A percentile compares a stretch with the other conserved stretches of the same genome.
phyloP scores from a whole-genome alignment of 2,797 vertebrate genomes.

The Tinamus major region DNA sequence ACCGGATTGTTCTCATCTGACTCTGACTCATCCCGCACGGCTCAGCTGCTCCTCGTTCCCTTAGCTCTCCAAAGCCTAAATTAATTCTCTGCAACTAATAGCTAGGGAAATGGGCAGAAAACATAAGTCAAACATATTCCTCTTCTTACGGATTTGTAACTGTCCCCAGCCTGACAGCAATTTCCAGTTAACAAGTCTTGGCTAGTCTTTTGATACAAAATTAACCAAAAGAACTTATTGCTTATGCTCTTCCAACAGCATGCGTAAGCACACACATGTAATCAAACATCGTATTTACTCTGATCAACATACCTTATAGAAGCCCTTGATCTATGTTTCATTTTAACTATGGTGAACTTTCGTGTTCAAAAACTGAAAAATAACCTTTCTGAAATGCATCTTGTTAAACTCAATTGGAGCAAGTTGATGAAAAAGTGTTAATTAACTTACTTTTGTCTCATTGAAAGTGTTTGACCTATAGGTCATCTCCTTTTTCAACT shows the following conservation, averaged over 20 bases:
- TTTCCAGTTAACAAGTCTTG: background rate
- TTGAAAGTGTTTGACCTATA: conserved; percentile 60
- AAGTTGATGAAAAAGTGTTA: conserved; percentile 60
- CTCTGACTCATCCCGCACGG: background rate
- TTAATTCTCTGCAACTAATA: background rate
- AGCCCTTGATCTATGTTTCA: background rate
- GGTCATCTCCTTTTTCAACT: conserved; percentile 26
- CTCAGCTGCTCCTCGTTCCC: background rate
- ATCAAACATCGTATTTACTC: background rate
- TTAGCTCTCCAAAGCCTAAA: background rate
- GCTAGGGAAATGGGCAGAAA: background rate
- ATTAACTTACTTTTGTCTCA: conserved; percentile 70
- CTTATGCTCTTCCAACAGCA: background rate
- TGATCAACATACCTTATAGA: background rate
- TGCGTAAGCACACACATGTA: background rate
- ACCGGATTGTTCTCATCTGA: background rate
- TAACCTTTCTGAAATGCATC: conserved; percentile 64
- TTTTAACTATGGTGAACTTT: background rate
- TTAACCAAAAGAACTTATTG: background rate
- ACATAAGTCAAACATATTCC: background rate
- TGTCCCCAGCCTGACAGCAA: background rate
- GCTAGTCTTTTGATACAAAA: background rate
- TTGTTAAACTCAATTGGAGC: conserved; percentile 40
- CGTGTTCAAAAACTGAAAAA: conserved; percentile 39
- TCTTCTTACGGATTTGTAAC: conserved; percentile 1